Conservation (phyloP, 1,140 invertebrate genomes). For the Reticulitermes speratus region DNA sequence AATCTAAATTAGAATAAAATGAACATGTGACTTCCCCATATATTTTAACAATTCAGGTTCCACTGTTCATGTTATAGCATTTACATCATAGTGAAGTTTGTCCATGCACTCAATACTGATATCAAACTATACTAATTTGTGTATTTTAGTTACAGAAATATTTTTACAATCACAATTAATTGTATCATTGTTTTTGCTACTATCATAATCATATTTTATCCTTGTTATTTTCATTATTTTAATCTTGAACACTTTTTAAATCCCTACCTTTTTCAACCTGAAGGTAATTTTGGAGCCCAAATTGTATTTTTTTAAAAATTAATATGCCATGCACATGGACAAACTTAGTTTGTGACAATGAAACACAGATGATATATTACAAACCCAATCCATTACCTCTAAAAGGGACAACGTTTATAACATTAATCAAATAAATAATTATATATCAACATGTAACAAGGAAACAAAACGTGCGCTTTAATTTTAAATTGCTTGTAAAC, state of each 20-base stretch:
- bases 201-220: background rate
- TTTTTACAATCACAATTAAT: background rate
- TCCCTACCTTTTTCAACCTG: background rate
- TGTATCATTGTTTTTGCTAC: background rate
- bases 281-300: background rate
- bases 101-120: background rate
- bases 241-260: background rate
- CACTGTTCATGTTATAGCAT: background rate
- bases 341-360: background rate
- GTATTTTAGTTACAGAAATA: background rate
- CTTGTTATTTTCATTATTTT: background rate
- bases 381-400: background rate
- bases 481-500: background rate
- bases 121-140: background rate
- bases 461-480: background rate
- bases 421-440: conserved; percentile 5
- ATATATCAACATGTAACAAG: background rate
- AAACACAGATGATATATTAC: background rate
- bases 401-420: background rate
- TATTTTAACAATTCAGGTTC: conserved; percentile 17
- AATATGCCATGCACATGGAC: background rate
- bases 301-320: background rate
- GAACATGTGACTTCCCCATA: background rate
- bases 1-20: conserved; percentile 12
- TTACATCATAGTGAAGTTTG: background rate